A percentile compares a stretch with the other conserved stretches of the same genome.
phyloP scores from a whole-genome alignment of 2,113 vertebrate genomes.

The Todiramphus saurophagus region DNA sequence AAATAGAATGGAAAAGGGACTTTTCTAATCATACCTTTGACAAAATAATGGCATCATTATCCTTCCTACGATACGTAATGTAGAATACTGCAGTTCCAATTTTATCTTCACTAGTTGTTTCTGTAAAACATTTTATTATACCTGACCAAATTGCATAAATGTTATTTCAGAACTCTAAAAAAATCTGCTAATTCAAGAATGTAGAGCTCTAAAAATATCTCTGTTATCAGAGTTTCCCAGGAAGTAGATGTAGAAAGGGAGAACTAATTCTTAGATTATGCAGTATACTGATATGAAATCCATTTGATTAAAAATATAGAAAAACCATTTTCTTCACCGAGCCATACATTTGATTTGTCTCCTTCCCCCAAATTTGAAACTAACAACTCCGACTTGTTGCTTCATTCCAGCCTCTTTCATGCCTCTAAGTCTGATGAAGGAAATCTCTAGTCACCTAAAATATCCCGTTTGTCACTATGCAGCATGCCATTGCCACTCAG shows the following conservation, averaged over 20 bases:
- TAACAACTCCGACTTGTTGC: slow-evolving; percentile 6
- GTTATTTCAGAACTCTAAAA: slow-evolving; percentile 11
- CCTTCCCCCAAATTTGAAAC: not conserved
- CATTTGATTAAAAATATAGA: slow-evolving; percentile 15
- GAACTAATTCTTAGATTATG: slow-evolving; percentile 49
- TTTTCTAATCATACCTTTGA: slow-evolving; percentile 22
- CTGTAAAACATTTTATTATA: not conserved
- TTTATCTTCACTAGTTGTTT: not conserved
- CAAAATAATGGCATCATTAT: slow-evolving; percentile 21
- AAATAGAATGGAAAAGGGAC: not conserved
- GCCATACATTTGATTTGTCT: not conserved
- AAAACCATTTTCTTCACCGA: not conserved
- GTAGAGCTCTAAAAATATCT: slow-evolving; percentile 24
- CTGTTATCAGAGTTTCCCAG: slow-evolving; percentile 46
- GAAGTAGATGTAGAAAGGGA: slow-evolving; percentile 32
- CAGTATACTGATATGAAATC: not conserved
- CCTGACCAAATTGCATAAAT: not conserved
- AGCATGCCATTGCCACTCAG: not conserved
- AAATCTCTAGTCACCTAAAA: not conserved
- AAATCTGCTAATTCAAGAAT: not conserved
- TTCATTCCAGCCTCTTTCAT: not conserved
- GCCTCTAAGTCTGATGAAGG: not conserved
- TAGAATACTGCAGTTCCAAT: slow-evolving; percentile 1
- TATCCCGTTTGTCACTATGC: not conserved
- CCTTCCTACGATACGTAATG: not conserved